Conservation (phyloP, 2,888 invertebrate genomes). For the Choristoneura rosaceana region DNA sequence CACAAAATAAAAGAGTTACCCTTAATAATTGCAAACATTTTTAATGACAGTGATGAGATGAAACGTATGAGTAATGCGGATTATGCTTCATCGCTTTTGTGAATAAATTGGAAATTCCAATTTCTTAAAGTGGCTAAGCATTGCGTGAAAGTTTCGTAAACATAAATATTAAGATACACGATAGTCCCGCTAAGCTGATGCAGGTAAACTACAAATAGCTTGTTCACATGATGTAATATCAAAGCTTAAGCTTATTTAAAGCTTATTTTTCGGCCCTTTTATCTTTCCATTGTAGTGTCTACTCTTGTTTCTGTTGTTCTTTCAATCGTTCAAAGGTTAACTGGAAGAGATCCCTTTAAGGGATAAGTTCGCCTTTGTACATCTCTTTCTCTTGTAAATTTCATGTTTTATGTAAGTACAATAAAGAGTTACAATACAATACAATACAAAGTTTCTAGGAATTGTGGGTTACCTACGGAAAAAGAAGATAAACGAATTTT, state of each 20-base stretch:
- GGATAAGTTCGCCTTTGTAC: too few relatives aligned
- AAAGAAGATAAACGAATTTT: neutral
- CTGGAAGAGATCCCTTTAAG: too few relatives aligned
- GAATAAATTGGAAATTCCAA: constrained; percentile 6
- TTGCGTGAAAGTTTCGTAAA: neutral
- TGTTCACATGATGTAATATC: neutral
- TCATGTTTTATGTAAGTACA: too few relatives aligned
- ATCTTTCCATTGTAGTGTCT: too few relatives aligned
- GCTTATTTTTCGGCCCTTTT: too few relatives aligned
- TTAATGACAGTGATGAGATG: constrained; percentile 11
- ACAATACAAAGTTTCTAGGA: too few relatives aligned
- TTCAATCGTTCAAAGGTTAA: too few relatives aligned
- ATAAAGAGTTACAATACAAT: too few relatives aligned
- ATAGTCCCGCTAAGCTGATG: neutral
- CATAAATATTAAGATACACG: neutral
- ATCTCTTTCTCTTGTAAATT: too few relatives aligned
- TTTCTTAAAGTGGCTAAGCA: too few relatives aligned
- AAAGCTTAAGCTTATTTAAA: neutral
- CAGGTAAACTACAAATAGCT: neutral
- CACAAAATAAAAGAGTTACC: constrained; percentile 18
- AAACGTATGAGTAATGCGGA: constrained; percentile 14
- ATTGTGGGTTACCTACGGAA: neutral
- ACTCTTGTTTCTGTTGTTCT: too few relatives aligned
- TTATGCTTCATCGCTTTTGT: constrained; percentile 13
- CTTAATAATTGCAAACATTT: neutral